Conservation (phyloP, 2,113 vertebrate species). For the Dasyprocta punctata region DNA sequence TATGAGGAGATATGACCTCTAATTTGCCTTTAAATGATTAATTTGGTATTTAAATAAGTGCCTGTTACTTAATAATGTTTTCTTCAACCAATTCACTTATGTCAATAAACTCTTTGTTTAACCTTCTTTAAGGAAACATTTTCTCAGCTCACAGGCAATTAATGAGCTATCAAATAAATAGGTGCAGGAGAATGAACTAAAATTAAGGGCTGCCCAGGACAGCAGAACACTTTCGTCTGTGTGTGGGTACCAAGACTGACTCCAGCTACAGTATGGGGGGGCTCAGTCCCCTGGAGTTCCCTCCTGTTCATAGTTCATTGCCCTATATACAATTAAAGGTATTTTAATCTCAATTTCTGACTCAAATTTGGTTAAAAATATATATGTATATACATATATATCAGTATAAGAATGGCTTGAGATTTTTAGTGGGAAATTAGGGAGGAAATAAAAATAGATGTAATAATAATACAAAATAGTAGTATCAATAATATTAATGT, state of each 20-base stretch:
- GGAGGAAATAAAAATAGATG: neutral
- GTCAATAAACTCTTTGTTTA: constrained; percentile 94
- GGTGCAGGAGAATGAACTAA: constrained; percentile 84
- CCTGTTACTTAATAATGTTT: constrained; percentile 93
- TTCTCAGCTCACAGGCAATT: constrained; percentile 87
- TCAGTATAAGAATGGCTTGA: neutral
- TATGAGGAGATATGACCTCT: constrained; percentile 89
- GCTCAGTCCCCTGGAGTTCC: fast-evolving
- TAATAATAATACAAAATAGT: neutral
- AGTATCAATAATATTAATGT: neutral
- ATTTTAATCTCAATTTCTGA: neutral
- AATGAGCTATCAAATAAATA: constrained; percentile 87
- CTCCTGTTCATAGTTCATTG: neutral
- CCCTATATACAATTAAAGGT: neutral
- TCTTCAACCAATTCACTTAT: constrained; percentile 93
- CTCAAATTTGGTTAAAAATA: neutral
- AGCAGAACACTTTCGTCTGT: neutral
- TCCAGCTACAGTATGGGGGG: neutral
- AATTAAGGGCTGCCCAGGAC: constrained; percentile 67
- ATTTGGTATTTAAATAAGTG: constrained; percentile 94
- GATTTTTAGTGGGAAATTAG: constrained; percentile 17
- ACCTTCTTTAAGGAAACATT: constrained; percentile 91
- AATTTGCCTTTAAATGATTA: constrained; percentile 94
- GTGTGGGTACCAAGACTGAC: neutral
- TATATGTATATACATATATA: neutral